Evolutionary conservation across 2,888 invertebrate species (phyloP).

Genomic region (Metellina segmentata): DNA sequence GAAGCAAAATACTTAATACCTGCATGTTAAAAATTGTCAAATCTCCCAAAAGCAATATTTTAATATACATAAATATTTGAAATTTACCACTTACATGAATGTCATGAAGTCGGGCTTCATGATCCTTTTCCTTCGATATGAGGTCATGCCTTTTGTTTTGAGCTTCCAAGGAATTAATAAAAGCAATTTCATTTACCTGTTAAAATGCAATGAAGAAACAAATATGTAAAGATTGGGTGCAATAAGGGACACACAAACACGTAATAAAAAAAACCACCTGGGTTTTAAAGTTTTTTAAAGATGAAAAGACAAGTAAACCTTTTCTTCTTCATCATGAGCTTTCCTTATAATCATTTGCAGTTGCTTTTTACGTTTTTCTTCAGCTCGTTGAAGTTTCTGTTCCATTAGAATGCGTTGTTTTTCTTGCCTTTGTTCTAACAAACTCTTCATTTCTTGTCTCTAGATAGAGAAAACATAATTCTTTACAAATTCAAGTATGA

Average conservation of each 20-base stretch:
- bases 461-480: constrained; percentile 78
- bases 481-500: no score
- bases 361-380: constrained; percentile 91
- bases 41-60: no score
- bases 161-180: constrained; percentile 96
- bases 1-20: no score
- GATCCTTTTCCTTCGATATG: constrained; percentile 84
- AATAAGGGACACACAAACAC: no score
- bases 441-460: constrained; percentile 86
- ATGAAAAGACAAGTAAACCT: constrained; percentile 81
- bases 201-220: constrained; percentile 55
- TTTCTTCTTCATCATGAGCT: constrained; percentile 98
- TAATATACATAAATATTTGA: not conserved
- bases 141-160: constrained; percentile 96
- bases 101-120: constrained; percentile 84
- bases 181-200: constrained; percentile 94
- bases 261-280: not conserved
- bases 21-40: no score
- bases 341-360: constrained; percentile 89
- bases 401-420: constrained; percentile 84
- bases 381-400: constrained; percentile 86
- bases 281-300: not conserved
- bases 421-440: constrained; percentile 92
- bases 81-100: constrained; percentile 81
- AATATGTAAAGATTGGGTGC: not conserved